These are phyloP conservation scores for Taenaris catops DNA, from an alignment of 2,888 invertebrate species.

Conservation along the genomic window DNA sequence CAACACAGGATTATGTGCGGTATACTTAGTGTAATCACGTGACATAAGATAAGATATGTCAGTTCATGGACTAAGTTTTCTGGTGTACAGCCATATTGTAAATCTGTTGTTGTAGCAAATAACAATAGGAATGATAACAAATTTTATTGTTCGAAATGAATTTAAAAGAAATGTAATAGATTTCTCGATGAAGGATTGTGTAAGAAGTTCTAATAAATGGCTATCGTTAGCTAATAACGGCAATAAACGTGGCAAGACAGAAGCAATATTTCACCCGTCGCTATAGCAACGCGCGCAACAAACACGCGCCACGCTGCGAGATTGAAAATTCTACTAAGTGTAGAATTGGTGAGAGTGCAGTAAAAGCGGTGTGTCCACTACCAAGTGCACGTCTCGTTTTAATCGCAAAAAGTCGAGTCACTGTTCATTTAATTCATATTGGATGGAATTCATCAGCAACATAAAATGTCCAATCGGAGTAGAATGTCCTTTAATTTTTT, in stretches of 20 bases:
- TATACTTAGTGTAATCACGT: too few species aligned
- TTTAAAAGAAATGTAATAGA: too few species aligned
- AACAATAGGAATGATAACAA: too few species aligned
- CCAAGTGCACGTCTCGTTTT: constrained; percentile 18
- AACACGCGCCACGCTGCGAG: constrained; percentile 45
- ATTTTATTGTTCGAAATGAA: too few species aligned
- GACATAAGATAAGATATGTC: too few species aligned
- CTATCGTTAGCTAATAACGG: constrained; percentile 66
- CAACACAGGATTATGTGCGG: too few species aligned
- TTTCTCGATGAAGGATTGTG: constrained; percentile 17
- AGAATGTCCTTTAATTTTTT: too few species aligned
- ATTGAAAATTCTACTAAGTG: constrained; percentile 23
- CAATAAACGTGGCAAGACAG: constrained; percentile 58
- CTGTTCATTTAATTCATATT: constrained; percentile 16
- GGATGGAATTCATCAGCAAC: too few species aligned
- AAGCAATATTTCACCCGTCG: constrained; percentile 67
- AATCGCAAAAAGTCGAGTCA: constrained; percentile 20
- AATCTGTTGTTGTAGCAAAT: too few species aligned
- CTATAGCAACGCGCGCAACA: constrained; percentile 57
- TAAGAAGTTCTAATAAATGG: constrained; percentile 46
- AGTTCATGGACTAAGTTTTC: too few species aligned
- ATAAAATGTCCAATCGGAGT: too few species aligned
- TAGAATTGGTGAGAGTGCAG: constrained; percentile 23
- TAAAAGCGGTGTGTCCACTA: constrained; percentile 22
- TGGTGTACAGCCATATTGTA: too few species aligned